Conservation (phyloP, 2,797 vertebrate genomes). For the Hoplostethus atlanticus region DNA sequence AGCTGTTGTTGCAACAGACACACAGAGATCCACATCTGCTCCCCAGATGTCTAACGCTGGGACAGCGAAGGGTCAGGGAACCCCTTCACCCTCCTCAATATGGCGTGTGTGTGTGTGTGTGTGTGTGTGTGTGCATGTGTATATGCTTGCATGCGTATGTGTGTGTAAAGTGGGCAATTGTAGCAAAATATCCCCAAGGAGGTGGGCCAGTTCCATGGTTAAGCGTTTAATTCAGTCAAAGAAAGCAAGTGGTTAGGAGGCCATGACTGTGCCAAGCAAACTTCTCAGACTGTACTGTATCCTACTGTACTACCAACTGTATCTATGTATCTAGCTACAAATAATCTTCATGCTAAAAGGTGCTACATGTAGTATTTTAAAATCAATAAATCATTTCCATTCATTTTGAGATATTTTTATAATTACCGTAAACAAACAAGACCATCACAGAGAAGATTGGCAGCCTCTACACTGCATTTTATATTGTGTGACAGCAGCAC, state of each 20-base stretch:
- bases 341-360: neutral
- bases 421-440: too few relatives aligned
- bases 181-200: conserved; percentile 41
- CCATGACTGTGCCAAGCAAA: conserved; percentile 17
- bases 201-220: conserved; percentile 36
- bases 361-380: neutral
- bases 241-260: conserved; percentile 7
- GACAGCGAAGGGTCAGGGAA: conserved; percentile 86
- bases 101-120: conserved; percentile 31
- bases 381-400: conserved; percentile 3
- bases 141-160: neutral
- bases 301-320: conserved; percentile 4
- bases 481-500: too few relatives aligned
- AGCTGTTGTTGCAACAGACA: conserved; percentile 80
- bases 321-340: neutral
- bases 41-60: conserved; percentile 81
- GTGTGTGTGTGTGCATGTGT: conserved; percentile 3
- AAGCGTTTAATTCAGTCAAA: conserved; percentile 32
- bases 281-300: conserved; percentile 4
- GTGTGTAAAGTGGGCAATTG: conserved; percentile 28
- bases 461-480: too few relatives aligned
- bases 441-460: too few relatives aligned
- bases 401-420: too few relatives aligned
- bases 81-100: conserved; percentile 80
- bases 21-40: conserved; percentile 81